Evolutionary conservation across 2,888 invertebrate genomes (phyloP).

Genomic region (Thalpophila matura): DNA sequence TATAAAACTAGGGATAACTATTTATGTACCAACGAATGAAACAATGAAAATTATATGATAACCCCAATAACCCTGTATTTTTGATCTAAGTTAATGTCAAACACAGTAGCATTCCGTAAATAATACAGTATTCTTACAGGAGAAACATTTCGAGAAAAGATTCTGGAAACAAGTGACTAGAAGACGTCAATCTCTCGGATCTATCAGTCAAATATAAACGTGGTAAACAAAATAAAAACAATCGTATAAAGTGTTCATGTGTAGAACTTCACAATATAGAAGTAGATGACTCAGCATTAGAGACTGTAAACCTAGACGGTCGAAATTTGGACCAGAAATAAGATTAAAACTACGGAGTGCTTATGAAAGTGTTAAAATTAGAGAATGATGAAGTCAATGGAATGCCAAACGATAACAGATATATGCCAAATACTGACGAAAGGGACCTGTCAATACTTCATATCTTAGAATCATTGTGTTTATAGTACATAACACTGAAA

Average conservation of each 20-base stretch:
- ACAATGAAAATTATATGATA: not conserved
- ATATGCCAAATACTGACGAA: conserved; percentile 83
- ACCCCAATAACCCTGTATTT: conserved; percentile 58
- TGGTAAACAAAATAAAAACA: conserved; percentile 46
- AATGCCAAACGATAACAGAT: conserved; percentile 80
- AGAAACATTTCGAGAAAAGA: conserved; percentile 94
- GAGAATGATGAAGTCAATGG: conserved; percentile 56
- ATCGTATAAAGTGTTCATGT: conserved; percentile 72
- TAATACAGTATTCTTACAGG: conserved; percentile 88
- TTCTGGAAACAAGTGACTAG: conserved; percentile 95
- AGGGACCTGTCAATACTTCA: conserved; percentile 87
- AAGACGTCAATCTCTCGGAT: conserved; percentile 92
- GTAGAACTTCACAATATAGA: conserved; percentile 56
- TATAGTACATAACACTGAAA: conserved; percentile 58
- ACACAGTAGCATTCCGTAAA: conserved; percentile 42
- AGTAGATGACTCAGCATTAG: conserved; percentile 53
- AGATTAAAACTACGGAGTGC: conserved; percentile 41
- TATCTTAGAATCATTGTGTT: conserved; percentile 82
- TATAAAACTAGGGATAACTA: not conserved
- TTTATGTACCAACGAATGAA: no score
- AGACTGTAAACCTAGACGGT: conserved; percentile 53
- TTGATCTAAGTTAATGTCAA: conserved; percentile 17
- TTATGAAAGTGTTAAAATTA: conserved; percentile 51
- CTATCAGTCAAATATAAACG: conserved; percentile 85
- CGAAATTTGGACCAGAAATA: conserved; percentile 40